These are phyloP conservation scores for Flexamia atlantica DNA, from an alignment of 2,888 invertebrate genomes.

Conservation along the genomic window DNA sequence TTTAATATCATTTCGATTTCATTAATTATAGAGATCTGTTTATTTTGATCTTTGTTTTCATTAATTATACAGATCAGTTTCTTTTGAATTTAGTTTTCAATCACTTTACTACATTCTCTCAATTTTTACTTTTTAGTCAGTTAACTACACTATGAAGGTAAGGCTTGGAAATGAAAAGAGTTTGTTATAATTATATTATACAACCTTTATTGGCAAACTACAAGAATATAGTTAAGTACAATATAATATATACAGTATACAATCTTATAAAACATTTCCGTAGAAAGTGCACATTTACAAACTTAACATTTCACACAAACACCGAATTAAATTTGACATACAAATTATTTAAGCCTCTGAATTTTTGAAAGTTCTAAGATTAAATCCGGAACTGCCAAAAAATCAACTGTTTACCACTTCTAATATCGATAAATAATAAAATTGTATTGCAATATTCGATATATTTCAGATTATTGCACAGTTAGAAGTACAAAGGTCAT, in stretches of 20 bases:
- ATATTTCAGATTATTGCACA: slow-evolving; percentile 44
- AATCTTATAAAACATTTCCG: slow-evolving; percentile 40
- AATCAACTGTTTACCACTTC: neutral
- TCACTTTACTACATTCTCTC: no score
- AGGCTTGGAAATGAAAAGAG: slow-evolving; percentile 1
- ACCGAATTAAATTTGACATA: slow-evolving; percentile 10
- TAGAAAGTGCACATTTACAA: slow-evolving; percentile 21
- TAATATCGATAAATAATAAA: neutral
- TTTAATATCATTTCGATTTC: no score
- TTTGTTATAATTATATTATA: slow-evolving; percentile 27
- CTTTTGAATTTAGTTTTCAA: no score
- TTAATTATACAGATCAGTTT: no score
- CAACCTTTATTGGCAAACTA: slow-evolving; percentile 45
- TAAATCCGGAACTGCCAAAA: slow-evolving; percentile 12
- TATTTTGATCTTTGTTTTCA: no score
- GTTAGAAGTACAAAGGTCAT: slow-evolving; percentile 1
- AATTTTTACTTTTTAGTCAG: neutral
- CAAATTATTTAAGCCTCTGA: neutral
- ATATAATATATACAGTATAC: slow-evolving; percentile 43
- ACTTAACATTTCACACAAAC: slow-evolving; percentile 33
- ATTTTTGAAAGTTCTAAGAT: slow-evolving; percentile 19
- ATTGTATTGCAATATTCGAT: slow-evolving; percentile 43
- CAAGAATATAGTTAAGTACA: slow-evolving; percentile 47
- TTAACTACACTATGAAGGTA: neutral
- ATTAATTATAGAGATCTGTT: no score